Base-by-base conservation (phyloP, 2,888 invertebrate genomes). In the Andrena marginata region DNA sequence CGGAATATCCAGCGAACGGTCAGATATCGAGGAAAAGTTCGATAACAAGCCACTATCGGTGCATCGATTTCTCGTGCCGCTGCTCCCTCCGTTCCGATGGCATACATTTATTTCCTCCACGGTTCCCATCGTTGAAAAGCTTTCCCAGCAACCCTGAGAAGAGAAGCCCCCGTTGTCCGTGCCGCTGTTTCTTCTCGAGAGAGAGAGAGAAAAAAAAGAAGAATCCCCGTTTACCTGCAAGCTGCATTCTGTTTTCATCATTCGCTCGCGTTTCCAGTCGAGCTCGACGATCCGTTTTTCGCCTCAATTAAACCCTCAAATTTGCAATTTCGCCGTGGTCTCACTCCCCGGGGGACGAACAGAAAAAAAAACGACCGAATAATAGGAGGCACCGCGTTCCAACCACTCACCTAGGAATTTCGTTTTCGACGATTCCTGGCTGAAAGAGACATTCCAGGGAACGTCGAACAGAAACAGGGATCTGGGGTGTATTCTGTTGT, bases 11-110 rank as follows among this genome's bases (percentile, higher is more conserved):
- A 23, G 10, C 51, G 54, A 63, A 29, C 51, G 70, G 70, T 51
- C 48, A 48, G 33, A 71, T 23, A 67, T 71, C 71, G 60, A 51
- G 26, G 71, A 80, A 65, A 77, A 20, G 54, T 59, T 42, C 65
- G 70, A 67, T 71, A 77, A 80, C 77, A 67, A 67, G 54, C 26
- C 49, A 48, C 31, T 51, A 29, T 62, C 67, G 48, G 33, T 59
- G 13, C 65, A 67, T 71, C 65, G 64, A 80, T 71, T 62, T 26
- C 42, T 16, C n/a, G 8, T 4, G 42, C 10, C 56, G 48, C 59
- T 54, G n/a, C 60, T 64, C 49, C 23, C 54, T 1, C 16, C 31
- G 54, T 23, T 49, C 42, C 69, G 42, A 49, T 51, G 29, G 23
- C 60, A 59, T 62, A 48, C 70, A 31, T 77, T 71, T 77, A 68